Conservation (phyloP, 1,140 invertebrate species). For the Heliconius hermathena region DNA sequence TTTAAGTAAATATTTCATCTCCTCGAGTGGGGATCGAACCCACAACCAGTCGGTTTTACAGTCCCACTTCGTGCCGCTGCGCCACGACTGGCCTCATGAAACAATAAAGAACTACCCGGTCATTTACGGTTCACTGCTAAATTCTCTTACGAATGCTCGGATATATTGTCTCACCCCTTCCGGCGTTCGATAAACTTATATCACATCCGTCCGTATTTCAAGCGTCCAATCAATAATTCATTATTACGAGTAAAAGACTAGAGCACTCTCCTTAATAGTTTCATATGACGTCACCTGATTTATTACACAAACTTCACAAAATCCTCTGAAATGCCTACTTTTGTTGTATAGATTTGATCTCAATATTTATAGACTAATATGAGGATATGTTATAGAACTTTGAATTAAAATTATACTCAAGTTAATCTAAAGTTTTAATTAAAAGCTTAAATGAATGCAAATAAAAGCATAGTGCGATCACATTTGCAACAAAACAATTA, state of each 20-base stretch:
- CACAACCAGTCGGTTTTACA: no score
- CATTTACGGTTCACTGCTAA: slow-evolving; percentile 26
- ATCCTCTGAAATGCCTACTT: neutral
- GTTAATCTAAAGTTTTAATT: no score
- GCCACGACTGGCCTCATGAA: no score
- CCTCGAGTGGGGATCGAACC: no score
- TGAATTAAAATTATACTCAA: neutral
- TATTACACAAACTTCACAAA: slow-evolving; percentile 8
- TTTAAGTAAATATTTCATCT: no score
- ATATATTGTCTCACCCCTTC: slow-evolving; percentile 35
- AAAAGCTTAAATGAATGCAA: no score
- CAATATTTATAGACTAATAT: no score
- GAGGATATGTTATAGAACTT: no score
- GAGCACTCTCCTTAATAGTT: no score
- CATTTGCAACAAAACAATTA: slow-evolving; percentile 13
- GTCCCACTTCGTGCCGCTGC: no score
- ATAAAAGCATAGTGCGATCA: no score
- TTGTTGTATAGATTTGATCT: neutral
- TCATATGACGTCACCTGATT: slow-evolving; percentile 4
- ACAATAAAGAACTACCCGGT: slow-evolving; percentile 32
- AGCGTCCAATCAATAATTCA: slow-evolving; percentile 44
- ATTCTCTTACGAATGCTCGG: slow-evolving; percentile 18
- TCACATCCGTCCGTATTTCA: slow-evolving; percentile 34
- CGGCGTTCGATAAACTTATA: slow-evolving; percentile 33
- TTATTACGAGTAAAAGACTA: slow-evolving; percentile 29